Evolutionary conservation across 2,113 vertebrate species (phyloP).

Genomic region (Carollia perspicillata): DNA sequence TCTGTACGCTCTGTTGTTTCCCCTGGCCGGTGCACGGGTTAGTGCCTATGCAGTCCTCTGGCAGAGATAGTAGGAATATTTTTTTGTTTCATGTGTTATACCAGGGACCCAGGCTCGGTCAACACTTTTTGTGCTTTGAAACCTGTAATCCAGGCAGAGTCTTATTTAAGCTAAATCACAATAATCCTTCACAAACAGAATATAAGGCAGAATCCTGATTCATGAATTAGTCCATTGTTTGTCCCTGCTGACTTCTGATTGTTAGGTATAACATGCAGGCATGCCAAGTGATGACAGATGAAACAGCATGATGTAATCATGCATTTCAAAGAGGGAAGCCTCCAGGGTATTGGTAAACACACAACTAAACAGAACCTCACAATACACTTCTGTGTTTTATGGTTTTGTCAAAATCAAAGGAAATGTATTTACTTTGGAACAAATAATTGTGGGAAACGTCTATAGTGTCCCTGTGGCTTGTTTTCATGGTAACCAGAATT

Average conservation of each 20-base stretch:
- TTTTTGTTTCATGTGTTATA: not conserved
- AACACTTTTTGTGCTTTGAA: constrained; percentile 14
- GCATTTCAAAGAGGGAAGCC: constrained; percentile 55
- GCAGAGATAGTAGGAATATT: not conserved
- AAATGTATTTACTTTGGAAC: constrained; percentile 66
- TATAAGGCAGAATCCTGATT: constrained; percentile 34
- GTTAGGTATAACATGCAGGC: not conserved
- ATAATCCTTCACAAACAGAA: constrained; percentile 15
- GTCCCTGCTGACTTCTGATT: not conserved
- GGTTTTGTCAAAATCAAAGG: constrained; percentile 73
- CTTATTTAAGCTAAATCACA: constrained; percentile 2
- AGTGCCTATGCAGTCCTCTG: not conserved
- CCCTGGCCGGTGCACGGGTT: not conserved
- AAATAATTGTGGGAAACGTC: constrained; percentile 68
- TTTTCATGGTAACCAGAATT: constrained; percentile 45
- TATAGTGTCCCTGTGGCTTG: constrained; percentile 42
- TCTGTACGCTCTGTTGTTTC: not conserved
- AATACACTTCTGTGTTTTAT: constrained; percentile 54
- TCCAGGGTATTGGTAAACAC: constrained; percentile 66
- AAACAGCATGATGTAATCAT: constrained; percentile 44
- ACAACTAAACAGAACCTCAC: constrained; percentile 36
- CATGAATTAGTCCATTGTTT: not conserved
- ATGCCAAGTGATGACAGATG: constrained; percentile 51
- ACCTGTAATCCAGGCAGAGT: not conserved
- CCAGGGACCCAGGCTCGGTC: not conserved